Base-by-base conservation (phyloP, 2,888 invertebrate species). In the Tubulanus polymorphus region DNA sequence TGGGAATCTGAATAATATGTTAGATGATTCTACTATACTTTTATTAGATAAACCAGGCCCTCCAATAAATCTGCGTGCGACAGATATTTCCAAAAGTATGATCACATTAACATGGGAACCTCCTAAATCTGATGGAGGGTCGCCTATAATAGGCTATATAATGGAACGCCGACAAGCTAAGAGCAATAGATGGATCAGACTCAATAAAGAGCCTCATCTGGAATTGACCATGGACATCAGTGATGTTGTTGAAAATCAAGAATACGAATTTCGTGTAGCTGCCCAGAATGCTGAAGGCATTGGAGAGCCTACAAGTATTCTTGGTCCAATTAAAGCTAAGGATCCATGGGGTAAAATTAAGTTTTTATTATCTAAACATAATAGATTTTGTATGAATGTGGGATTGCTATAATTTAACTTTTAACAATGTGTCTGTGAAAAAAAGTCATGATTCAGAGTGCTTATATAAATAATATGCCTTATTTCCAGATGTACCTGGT, bases 101-200 rank as follows among this genome's bases (percentile, higher is more conserved):
- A 64, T 73, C 48, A 67, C 69, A 30, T 57, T 78, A 60, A 68
- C 72, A 48, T 79, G 78, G 78, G 69, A 74, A 47, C 68, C 70
- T 20, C 77, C 78, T 41, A 66, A 67, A 55, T 69, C 69, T 75
- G 94, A 96, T 79, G 95, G 95, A 60, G 95, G 96, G 55, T 89
- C 94, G 48, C 92, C 93, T 30, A 84, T 96, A 64, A 86, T 89
- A 67, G 92, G 92, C 45, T 96, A 96, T 81, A 90, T 91, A 73
- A 88, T 96, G 69, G 95, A 78, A 60, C 66, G 72, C 46, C 67
- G 72, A 41, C 69, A 72, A 75, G 85, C 89, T 54, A 79, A 81
- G 62, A 91, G 92, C 59, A 93, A 93, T 52, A 86, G 96, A 73
- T 97, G 97, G 96, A 86, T 93, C 60, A 92, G 93, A 79, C 76